Conservation (phyloP, 2,888 invertebrate genomes). For the Callinectes sapidus region DNA sequence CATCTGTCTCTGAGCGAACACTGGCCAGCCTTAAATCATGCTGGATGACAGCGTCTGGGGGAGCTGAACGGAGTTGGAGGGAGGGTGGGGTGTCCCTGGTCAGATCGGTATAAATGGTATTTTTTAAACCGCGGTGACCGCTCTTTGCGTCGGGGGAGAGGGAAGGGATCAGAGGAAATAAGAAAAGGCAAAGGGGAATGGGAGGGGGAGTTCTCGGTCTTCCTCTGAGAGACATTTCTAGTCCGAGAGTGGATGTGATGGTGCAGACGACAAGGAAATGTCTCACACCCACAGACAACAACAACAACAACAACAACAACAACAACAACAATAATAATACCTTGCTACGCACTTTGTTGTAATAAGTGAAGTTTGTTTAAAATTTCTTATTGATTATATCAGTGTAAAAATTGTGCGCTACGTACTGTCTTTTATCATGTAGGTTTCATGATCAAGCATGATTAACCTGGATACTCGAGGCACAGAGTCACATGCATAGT, state of each 20-base stretch:
- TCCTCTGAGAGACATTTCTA: background rate
- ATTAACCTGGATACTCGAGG: background rate
- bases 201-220: background rate
- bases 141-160: conserved; percentile 21
- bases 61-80: background rate
- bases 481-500: background rate
- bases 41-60: conserved; percentile 6
- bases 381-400: background rate
- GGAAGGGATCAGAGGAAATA: conserved; percentile 21
- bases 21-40: conserved; percentile 25
- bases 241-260: background rate
- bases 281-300: background rate
- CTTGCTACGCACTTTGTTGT: background rate
- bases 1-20: conserved; percentile 25
- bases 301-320: background rate
- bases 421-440: background rate
- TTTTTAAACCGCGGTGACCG: conserved; percentile 16
- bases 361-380: background rate
- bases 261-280: background rate
- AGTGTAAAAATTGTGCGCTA: background rate
- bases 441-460: background rate
- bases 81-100: conserved; percentile 12
- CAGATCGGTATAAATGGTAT: conserved; percentile 21
- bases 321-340: background rate
- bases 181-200: conserved; percentile 12